Evolutionary conservation across 2,888 invertebrate genomes (phyloP), one percentile per base, ranked within the genome.

Genomic region (Drosophila recens): DNA sequence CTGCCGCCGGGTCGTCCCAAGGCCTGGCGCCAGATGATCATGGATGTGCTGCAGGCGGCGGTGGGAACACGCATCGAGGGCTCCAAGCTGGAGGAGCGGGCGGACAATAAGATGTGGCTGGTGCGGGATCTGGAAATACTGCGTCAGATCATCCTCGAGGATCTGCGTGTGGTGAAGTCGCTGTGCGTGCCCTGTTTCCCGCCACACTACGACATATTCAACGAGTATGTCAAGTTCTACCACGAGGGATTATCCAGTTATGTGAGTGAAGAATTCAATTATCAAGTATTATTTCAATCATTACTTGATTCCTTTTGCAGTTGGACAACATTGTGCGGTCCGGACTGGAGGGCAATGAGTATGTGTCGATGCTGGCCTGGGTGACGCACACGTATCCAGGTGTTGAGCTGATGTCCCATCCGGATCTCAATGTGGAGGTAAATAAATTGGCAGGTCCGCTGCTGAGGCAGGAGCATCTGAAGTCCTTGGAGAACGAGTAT

Each of bases 1-100:
- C 94, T 98, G 93, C 97, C 99, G 0, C 98, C 98, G 0, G 98
- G 98, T 0, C 94, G 99, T 40, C 99, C 99, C 0, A 98, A 99
- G 90, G 94, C 94, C 61, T 99, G 98, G 99, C 95, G 97, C 58
- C 94, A 95, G 11, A 97, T 96, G 94, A 96, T 97, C 0, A 96
- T 98, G 91, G 94, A 96, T 82, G 97, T 97, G 0, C 91, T 97
- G 13, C 96, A 96, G 90, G 95, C 95, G 87, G 95, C 96, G 0
- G 97, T 97, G 0, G 95, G 95, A 0, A 96, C 96, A 68, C 95
- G 98, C 65, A 97, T 99, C 59, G 99, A 99, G 93, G 99, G 98
- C 0, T 98, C 98, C 6, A 97, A 98, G 80, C 95, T 98, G 4
- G 98, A 99, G 87, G 98, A 98, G 89, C 94, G 98, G 27, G 95